Conservation (phyloP, 30 jellyfish, hydroid and myxozoan genomes). For the Rhopilema esculentum region DNA sequence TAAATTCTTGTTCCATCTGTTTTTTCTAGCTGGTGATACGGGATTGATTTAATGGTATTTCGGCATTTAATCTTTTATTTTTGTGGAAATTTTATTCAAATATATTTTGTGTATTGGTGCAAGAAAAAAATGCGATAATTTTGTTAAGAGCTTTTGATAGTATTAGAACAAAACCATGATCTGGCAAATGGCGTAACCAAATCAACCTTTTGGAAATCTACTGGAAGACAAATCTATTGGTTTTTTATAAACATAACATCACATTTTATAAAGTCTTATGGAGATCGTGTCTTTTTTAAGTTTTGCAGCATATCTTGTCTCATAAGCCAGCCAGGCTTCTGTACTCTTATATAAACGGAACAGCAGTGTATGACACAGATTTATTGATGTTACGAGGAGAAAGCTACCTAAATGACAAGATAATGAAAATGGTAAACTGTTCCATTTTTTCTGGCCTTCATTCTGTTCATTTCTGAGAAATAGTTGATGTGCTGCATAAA, state of each 20-base stretch:
- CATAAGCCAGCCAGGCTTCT: slow-evolving; percentile 22
- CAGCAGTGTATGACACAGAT: slow-evolving; percentile 6
- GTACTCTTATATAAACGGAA: slow-evolving; percentile 3
- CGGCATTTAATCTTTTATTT: neutral
- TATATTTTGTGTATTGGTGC: neutral
- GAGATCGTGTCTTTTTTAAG: neutral
- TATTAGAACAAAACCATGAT: neutral
- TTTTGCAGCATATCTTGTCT: slow-evolving; percentile 9
- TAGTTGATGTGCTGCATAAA: neutral
- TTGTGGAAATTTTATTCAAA: neutral
- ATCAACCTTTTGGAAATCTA: neutral
- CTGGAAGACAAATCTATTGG: neutral
- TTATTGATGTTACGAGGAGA: neutral
- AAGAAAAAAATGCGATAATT: neutral
- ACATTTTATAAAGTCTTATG: neutral
- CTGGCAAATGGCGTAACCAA: neutral
- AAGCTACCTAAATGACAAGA: slow-evolving; percentile 3
- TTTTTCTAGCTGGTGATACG: neutral
- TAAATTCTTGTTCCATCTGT: neutral
- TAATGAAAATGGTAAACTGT: neutral
- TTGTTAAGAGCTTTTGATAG: neutral
- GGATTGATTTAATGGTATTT: neutral
- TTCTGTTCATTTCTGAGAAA: neutral
- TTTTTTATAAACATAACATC: neutral
- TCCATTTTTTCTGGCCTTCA: neutral